Evolutionary conservation across 2,113 vertebrate species (phyloP).

Genomic region (Kryptolebias marmoratus): DNA sequence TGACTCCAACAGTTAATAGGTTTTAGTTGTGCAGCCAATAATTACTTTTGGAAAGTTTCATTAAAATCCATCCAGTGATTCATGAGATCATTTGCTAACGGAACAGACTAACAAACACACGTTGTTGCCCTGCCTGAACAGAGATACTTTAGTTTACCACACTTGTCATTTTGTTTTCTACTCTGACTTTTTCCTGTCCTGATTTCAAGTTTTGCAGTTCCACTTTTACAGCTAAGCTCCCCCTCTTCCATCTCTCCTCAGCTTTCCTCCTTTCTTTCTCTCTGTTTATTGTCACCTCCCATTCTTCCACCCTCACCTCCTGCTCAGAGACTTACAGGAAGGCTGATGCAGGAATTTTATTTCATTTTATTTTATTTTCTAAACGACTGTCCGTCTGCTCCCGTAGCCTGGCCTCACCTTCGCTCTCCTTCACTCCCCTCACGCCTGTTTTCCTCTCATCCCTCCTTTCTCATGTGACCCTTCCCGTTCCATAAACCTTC

Average conservation of each 20-base stretch:
- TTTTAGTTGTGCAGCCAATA: no score
- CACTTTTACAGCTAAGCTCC: neutral
- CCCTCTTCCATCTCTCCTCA: constrained; percentile 2
- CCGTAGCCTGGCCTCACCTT: constrained; percentile 13
- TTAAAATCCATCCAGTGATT: no score
- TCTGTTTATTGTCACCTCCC: constrained; percentile 36
- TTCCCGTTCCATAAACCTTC: constrained; percentile 25
- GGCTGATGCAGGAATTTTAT: constrained; percentile 63
- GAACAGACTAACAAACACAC: no score
- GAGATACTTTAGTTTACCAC: no score
- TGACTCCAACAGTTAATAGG: no score
- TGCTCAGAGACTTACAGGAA: constrained; percentile 36
- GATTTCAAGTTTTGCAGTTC: no score
- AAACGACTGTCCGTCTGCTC: constrained; percentile 20
- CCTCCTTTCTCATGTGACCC: neutral
- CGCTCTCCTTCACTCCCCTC: constrained; percentile 18
- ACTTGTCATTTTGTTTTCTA: no score
- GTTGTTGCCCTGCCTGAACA: no score
- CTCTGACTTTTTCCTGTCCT: no score
- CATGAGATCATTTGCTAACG: no score
- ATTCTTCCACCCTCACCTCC: constrained; percentile 16
- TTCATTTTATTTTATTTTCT: constrained; percentile 38
- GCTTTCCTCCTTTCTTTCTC: constrained; percentile 1
- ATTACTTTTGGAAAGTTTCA: no score
- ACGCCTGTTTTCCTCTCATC: neutral